These are phyloP conservation scores for Neolamprologus variostigma DNA, from an alignment of 2,113 vertebrate species.

Conservation along the genomic window DNA sequence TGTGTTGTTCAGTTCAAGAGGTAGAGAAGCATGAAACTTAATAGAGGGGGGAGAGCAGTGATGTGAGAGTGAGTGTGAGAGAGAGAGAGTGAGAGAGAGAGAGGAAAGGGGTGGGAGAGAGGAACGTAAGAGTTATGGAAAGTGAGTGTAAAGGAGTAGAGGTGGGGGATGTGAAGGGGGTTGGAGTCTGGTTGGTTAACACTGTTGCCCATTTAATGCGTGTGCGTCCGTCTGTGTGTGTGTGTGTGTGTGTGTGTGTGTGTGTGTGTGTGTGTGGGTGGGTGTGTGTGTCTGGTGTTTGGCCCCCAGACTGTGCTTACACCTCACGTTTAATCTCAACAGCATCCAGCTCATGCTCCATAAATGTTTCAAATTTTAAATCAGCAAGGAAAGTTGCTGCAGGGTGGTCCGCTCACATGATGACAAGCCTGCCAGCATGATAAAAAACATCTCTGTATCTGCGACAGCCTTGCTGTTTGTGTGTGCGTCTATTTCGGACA, in stretches of 20 bases:
- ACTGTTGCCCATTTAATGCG: conserved; percentile 18
- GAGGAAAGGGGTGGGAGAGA: not conserved
- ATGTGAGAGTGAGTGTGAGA: conserved; percentile 25
- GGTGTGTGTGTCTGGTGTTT: not conserved
- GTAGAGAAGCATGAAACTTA: conserved; percentile 59
- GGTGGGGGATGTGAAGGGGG: conserved; percentile 19
- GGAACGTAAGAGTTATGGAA: conserved; percentile 39
- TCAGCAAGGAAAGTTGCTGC: not conserved
- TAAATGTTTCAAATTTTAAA: conserved; percentile 13
- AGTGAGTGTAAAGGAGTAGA: conserved; percentile 41
- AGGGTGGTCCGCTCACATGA: conserved; percentile 22
- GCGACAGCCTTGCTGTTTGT: not conserved
- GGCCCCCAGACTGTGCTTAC: not conserved
- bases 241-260: not conserved
- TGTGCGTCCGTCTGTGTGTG: not conserved
- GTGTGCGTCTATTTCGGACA: conserved; percentile 68
- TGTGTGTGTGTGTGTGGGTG: not conserved
- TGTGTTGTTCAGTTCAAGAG: conserved; percentile 58
- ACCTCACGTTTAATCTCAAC: not conserved
- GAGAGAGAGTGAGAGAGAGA: not conserved
- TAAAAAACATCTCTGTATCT: conserved; percentile 35
- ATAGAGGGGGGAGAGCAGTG: conserved; percentile 41
- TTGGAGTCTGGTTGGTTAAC: conserved; percentile 36
- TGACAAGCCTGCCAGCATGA: not conserved
- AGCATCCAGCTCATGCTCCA: not conserved